Base-by-base conservation (phyloP, 2,888 invertebrate genomes). In the Lithodes maja region DNA sequence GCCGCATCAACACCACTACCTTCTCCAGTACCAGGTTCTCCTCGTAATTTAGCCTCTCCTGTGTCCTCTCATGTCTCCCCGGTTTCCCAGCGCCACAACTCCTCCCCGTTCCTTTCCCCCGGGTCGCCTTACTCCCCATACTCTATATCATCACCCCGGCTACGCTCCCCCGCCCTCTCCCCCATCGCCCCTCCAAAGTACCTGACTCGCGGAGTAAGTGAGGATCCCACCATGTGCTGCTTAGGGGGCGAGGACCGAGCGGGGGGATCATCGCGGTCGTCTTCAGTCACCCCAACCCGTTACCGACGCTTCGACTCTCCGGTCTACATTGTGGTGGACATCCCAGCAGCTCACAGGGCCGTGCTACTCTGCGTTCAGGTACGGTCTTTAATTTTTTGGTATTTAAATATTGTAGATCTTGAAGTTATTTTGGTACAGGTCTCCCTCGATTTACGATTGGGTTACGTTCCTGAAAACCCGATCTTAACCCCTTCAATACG, bases 1-100 rank as follows among this genome's bases (percentile, higher is more conserved):
- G 86, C 86, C 50, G 75, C 90, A 54, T 93, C 92, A 85, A 93
- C 93, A 80, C 92, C 94, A 54, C 91, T 94, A 71, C 93, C 93
- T 91, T 93, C 93, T 68, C 93, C 93, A 52, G 93, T 93, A 33
- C 93, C 94, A 2, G 93, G 93, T 3, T 93, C 93, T 91, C 83
- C 86, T 2, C 77, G 71, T 9, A 79, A 80, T 54, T 54, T 90
- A 0, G 71, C 55, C 53, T 92, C 93, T 7, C 92, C 92, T 2
- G 93, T 91, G 49, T 92, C 92, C n/a, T 90, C 93, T 52, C 94
- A 94, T 92, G 93, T 93, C 92, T 93, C 93, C 74, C 93, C 93
- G 84, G 93, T 93, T 68, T 94, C 93, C 91, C 87, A 85, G 49
- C 77, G 86, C 1, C 91, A 86, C 50, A 61, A 61, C 61, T 78